Evolutionary conservation across 2,113 vertebrate genomes (phyloP).

Genomic region (Theristicus caerulescens): DNA sequence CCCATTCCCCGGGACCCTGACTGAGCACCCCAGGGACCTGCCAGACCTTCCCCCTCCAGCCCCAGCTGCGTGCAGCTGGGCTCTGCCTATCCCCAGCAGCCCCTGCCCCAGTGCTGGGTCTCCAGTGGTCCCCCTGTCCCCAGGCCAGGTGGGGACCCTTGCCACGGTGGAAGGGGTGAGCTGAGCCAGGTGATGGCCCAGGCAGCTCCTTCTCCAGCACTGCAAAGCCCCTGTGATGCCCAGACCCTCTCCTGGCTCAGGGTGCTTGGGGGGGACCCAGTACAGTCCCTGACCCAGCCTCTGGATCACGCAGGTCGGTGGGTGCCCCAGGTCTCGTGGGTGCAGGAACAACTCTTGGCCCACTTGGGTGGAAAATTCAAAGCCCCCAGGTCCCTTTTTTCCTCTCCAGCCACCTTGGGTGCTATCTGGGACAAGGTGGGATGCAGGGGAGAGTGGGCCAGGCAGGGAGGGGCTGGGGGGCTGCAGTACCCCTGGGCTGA

Average conservation of each 20-base stretch:
- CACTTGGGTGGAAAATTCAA: not conserved
- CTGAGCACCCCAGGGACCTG: not conserved
- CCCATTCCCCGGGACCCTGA: not conserved
- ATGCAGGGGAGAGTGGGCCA: not conserved
- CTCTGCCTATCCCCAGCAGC: not conserved
- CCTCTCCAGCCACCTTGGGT: not conserved
- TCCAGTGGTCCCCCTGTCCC: not conserved
- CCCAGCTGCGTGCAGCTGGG: accelerated
- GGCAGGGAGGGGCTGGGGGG: not conserved
- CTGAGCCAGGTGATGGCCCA: not conserved
- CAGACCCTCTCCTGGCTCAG: not conserved
- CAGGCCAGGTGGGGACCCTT: not conserved
- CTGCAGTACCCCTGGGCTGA: not conserved
- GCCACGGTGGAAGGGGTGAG: accelerated
- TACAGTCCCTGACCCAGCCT: no score
- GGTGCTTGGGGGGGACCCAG: not conserved
- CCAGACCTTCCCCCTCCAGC: not conserved
- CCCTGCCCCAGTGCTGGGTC: not conserved
- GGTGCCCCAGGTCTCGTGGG: not conserved
- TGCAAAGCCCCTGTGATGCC: not conserved
- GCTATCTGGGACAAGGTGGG: not conserved
- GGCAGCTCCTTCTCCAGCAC: not conserved
- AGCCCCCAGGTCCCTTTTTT: not conserved
- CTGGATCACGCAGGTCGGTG: not conserved
- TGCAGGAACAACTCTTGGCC: not conserved